A percentile compares a stretch with the other conserved stretches of the same genome.
Conservation (phyloP, 2,888 invertebrate species). For the Drosophila prostipennis region DNA sequence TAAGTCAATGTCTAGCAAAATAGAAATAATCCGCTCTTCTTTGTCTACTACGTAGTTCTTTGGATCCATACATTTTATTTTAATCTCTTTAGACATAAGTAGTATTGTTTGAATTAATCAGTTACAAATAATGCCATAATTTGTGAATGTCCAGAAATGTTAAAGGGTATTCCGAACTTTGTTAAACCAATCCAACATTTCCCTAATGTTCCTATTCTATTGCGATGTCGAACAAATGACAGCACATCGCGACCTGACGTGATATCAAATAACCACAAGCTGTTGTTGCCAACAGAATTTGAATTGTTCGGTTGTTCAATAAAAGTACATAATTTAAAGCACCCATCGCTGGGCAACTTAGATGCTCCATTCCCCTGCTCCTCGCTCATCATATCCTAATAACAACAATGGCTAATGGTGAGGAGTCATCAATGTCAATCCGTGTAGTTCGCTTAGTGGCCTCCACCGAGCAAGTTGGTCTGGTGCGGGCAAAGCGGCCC, state of each 20-base stretch:
- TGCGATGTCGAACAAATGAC: slow-evolving; percentile 53
- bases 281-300: slow-evolving; percentile 56
- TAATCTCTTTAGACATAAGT: too few relatives aligned
- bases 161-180: neutral
- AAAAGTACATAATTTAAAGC: slow-evolving; percentile 61
- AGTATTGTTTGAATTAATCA: too few relatives aligned
- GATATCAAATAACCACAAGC: slow-evolving; percentile 79
- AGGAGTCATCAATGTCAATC: slow-evolving; percentile 58
- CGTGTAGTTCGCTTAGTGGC: slow-evolving; percentile 63
- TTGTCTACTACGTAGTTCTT: too few relatives aligned
- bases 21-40: too few relatives aligned
- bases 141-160: neutral
- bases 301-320: slow-evolving; percentile 58
- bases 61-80: too few relatives aligned
- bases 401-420: slow-evolving; percentile 30
- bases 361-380: neutral
- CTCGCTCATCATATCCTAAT: slow-evolving; percentile 9
- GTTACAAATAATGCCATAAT: too few relatives aligned
- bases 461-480: slow-evolving; percentile 52
- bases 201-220: slow-evolving; percentile 5
- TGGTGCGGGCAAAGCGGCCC: neutral
- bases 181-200: neutral
- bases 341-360: slow-evolving; percentile 13
- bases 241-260: slow-evolving; percentile 81
- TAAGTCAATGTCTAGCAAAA: too few relatives aligned